Percentiles rank a stretch among this genome's conserved stretches.
These are phyloP conservation scores for Notolepis coatsorum DNA, from an alignment of 2,797 vertebrate genomes.

Conservation along the genomic window DNA sequence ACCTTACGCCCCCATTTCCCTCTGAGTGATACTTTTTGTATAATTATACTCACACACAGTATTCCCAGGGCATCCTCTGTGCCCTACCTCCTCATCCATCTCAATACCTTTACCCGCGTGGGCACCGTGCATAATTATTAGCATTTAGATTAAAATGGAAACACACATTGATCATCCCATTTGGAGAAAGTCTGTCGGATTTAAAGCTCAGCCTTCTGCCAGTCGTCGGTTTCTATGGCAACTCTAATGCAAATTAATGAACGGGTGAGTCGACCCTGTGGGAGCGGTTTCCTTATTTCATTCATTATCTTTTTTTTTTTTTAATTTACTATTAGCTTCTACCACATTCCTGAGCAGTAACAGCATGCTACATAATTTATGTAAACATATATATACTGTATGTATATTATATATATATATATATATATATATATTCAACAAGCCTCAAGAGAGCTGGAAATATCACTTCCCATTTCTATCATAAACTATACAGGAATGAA, in stretches of 20 bases:
- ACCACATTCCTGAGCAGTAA: too few relatives aligned
- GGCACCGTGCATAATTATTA: constrained; percentile 52
- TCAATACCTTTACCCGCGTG: constrained; percentile 35
- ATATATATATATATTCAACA: too few relatives aligned
- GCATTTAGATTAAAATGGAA: constrained; percentile 72
- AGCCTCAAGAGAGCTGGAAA: too few relatives aligned
- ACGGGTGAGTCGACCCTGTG: constrained; percentile 8
- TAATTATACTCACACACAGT: constrained; percentile 34
- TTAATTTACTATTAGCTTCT: background rate
- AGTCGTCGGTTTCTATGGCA: constrained; percentile 37
- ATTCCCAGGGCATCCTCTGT: constrained; percentile 8
- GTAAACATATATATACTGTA: too few relatives aligned
- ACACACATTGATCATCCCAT: constrained; percentile 56
- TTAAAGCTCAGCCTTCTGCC: constrained; percentile 55
- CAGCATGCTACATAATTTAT: too few relatives aligned
- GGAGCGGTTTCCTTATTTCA: too few relatives aligned
- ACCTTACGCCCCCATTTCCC: constrained; percentile 6
- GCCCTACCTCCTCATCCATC: constrained; percentile 55
- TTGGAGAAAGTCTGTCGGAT: constrained; percentile 40
- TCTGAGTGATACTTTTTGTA: constrained; percentile 14
- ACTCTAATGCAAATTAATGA: constrained; percentile 35
- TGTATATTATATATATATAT: too few relatives aligned
- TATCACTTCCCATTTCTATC: too few relatives aligned
- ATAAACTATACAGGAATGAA: background rate
- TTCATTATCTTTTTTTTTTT: background rate